Base-by-base conservation (phyloP, 2,113 vertebrate species). In the Mastomys natalensis region DNA sequence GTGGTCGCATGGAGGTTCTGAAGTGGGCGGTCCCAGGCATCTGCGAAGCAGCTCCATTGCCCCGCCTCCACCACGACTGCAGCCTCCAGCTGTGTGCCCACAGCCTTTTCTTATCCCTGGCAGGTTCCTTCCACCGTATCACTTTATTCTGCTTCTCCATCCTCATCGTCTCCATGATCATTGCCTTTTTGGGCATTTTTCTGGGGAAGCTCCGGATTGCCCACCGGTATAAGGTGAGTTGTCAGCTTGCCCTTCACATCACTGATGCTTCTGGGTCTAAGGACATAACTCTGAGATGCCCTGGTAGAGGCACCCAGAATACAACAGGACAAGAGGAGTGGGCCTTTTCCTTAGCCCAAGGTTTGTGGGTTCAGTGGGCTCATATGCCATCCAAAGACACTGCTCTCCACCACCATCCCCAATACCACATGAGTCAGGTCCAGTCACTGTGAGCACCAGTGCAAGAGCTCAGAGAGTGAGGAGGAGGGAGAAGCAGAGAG, bases 61-160 rank as follows among this genome's bases (percentile, higher is more conserved):
- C 68, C 64, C 19, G 3, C 34, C 3, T 9, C 53, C 9, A 45
- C 40, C 16, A 53, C 1, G 1, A 45, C 43, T 34, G n/a, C 2
- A 0, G 37, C 0, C 60, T 43, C n/a, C 2, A 68, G 70, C 48
- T 3, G 37, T 31, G 2, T 3, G 15, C 13, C 31, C 89, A 91
- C 0, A 0, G 51, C 22, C 51, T 40, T 24, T 81, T 66, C 97
- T 82, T 98, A 85, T 98, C 77, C 92, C 93, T 19, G 93, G 24
- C 98, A 99, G 99, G 99, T 95, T 97, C 98, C 5, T 48, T 98
- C 15, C 99, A 99, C 87, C 99, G 98, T 89, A 99, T 99, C 97
- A 99, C 99, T 29, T 98, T 99, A 92, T 99, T 99, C 95, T 99
- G 99, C 64, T 98, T 99, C 1, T 97, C 98, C 77, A 98, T 98